phyloP scores from a whole-genome alignment of 2,888 invertebrate species.

The Cantharis lateralis region DNA sequence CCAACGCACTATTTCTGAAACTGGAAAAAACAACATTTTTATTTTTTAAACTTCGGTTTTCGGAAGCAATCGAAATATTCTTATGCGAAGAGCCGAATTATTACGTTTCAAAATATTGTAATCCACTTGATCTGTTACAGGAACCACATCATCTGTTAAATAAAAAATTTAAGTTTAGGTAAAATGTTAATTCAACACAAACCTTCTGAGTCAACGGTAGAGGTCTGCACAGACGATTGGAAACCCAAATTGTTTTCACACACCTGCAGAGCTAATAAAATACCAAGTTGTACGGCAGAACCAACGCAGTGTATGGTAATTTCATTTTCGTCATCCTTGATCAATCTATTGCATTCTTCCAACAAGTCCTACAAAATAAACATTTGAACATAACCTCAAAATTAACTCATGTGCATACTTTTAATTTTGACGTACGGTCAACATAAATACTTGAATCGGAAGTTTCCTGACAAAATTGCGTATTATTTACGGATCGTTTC shows the following conservation, averaged over 20 bases:
- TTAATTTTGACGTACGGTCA: background rate
- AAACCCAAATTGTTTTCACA: constrained; percentile 70
- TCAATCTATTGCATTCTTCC: constrained; percentile 76
- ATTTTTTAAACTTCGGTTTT: background rate
- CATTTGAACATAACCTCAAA: constrained; percentile 17
- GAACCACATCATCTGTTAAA: constrained; percentile 86
- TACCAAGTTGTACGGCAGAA: constrained; percentile 81
- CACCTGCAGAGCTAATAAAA: constrained; percentile 81
- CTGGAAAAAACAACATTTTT: background rate
- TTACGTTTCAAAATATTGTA: constrained; percentile 72
- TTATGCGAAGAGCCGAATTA: constrained; percentile 85
- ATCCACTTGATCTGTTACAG: constrained; percentile 77
- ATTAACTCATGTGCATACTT: background rate
- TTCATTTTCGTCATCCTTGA: constrained; percentile 74
- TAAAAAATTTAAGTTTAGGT: constrained; percentile 58
- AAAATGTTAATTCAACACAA: background rate
- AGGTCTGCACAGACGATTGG: constrained; percentile 79
- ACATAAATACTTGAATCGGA: background rate
- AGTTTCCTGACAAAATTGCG: background rate
- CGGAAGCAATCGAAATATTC: constrained; percentile 63
- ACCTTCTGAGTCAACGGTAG: constrained; percentile 59
- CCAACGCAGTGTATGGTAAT: constrained; percentile 89
- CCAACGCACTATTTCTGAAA: constrained; percentile 91
- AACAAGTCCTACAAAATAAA: constrained; percentile 66
- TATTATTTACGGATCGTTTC: background rate